Percentiles rank a stretch among this genome's conserved stretches.
These are phyloP conservation scores for Pseudorhombus dupliciocellatus DNA, from an alignment of 2,113 vertebrate species.

Conservation along the genomic window DNA sequence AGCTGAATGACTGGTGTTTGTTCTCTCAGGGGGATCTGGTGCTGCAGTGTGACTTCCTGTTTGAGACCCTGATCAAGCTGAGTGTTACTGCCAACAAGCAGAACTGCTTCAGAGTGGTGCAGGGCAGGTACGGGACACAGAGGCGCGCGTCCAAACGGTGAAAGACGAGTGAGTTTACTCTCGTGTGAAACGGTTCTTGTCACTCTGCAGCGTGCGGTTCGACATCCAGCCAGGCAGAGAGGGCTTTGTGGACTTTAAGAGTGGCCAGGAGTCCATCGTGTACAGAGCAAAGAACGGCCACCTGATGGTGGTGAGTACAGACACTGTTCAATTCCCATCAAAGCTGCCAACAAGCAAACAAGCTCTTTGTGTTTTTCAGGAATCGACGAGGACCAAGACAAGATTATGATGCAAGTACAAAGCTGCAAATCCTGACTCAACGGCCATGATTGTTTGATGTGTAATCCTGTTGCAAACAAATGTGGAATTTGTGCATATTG, in stretches of 20 bases:
- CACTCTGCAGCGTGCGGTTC: constrained; percentile 85
- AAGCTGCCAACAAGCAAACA: neutral
- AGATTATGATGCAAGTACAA: constrained; percentile 54
- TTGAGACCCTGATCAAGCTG: constrained; percentile 89
- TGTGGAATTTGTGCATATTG: constrained; percentile 20
- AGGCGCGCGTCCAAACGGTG: neutral
- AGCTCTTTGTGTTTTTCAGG: constrained; percentile 46
- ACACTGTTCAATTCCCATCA: neutral
- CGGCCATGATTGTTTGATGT: constrained; percentile 28
- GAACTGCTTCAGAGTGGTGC: constrained; percentile 83
- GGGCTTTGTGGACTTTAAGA: constrained; percentile 89
- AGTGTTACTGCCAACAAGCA: constrained; percentile 84
- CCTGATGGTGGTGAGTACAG: constrained; percentile 89
- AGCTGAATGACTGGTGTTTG: neutral
- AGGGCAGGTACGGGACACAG: constrained; percentile 85
- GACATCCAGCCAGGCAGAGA: constrained; percentile 88
- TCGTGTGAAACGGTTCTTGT: neutral
- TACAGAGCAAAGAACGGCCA: constrained; percentile 93
- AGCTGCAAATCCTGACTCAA: constrained; percentile 11
- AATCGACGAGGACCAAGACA: constrained; percentile 71
- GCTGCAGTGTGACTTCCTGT: constrained; percentile 89
- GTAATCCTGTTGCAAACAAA: constrained; percentile 29
- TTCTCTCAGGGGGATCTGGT: constrained; percentile 87
- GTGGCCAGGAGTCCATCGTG: constrained; percentile 87
- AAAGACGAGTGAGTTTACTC: neutral